These are phyloP conservation scores for Agrotis ipsilon DNA, from an alignment of 2,888 invertebrate genomes.

Conservation along the genomic window DNA sequence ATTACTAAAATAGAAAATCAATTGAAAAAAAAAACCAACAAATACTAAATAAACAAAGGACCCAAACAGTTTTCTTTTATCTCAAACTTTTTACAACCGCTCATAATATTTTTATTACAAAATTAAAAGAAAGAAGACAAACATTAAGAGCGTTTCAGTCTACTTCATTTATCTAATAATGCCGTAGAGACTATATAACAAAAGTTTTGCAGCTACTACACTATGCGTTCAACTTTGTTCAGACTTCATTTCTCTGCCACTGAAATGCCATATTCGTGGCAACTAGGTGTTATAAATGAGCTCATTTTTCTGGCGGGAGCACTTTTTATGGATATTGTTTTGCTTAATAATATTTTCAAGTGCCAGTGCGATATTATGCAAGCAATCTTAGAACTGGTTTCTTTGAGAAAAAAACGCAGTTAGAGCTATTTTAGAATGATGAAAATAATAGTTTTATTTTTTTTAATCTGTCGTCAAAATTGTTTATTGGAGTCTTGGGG, in stretches of 20 bases:
- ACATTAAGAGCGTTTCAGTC: slow-evolving; percentile 54
- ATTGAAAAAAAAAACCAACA: too few species aligned
- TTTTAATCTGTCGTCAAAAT: slow-evolving; percentile 10
- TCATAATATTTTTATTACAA: slow-evolving; percentile 32
- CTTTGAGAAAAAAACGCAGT: slow-evolving; percentile 25
- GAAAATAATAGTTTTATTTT: slow-evolving; percentile 48
- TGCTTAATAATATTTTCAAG: slow-evolving; percentile 63
- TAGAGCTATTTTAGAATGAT: slow-evolving; percentile 33
- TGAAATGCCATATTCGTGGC: slow-evolving; percentile 70
- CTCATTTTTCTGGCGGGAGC: slow-evolving; percentile 67
- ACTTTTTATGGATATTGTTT: slow-evolving; percentile 69
- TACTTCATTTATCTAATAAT: slow-evolving; percentile 62
- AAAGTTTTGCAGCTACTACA: slow-evolving; percentile 53
- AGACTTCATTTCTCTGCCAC: slow-evolving; percentile 72
- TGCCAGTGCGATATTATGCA: slow-evolving; percentile 55
- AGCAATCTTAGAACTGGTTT: slow-evolving; percentile 51
- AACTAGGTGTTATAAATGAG: slow-evolving; percentile 71
- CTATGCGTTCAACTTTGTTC: slow-evolving; percentile 70
- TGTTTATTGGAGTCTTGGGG: slow-evolving; percentile 22
- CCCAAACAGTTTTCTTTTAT: slow-evolving; percentile 8
- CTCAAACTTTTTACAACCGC: slow-evolving; percentile 37
- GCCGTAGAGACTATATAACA: slow-evolving; percentile 54
- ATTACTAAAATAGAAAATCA: too few species aligned
- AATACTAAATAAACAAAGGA: slow-evolving; percentile 1
- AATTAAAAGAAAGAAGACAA: slow-evolving; percentile 47